Base-by-base conservation (phyloP, 2,113 vertebrate genomes). In the Centropus bengalensis region DNA sequence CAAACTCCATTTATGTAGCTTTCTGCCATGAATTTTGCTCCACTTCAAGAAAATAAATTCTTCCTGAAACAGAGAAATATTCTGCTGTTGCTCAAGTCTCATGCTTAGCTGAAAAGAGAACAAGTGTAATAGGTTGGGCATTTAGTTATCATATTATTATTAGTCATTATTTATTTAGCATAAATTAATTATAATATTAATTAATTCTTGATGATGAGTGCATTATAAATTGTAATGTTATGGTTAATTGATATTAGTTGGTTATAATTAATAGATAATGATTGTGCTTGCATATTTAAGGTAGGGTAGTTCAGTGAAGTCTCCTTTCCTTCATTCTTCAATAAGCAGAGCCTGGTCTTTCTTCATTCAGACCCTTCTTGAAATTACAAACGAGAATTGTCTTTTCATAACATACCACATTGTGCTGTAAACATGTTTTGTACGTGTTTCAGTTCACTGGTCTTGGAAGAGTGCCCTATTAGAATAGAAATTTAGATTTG, bases 21-120 rank as follows among this genome's bases (percentile, higher is more conserved):
- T 96, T 93, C 49, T 91, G 45, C 16, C 40, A 86, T 51, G 28
- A 17, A 55, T 52, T 89, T 96, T 86, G 22, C 49, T 94, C 89
- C 63, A 75, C 94, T 68, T 20, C 58, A 96, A 88, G 42, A 76
- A 84, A 92, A 96, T 20, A 84, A 90, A 94, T 87, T 90, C 3
- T 81, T 94, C 62, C 54, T 70, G 76, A 97, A 97, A 83, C 52
- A 86, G n/a, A 96, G 86, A 91, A 96, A 91, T 97, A 86, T 93
- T 97, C 73, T 77, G 36, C 49, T 88, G 30, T 93, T 96, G 97
- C 85, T 96, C 76, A 96, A 97, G 88, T 96, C 63, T 74, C 54
- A 64, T 62, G n/a, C 83, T 69, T 91, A 93, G 74, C 56, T 59
- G 76, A 94, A 90, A 24, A 69, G 42, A 69, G 66, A 95, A 24